phyloP scores from a whole-genome alignment of 2,113 vertebrate species.

The Zosterops japonicus region DNA sequence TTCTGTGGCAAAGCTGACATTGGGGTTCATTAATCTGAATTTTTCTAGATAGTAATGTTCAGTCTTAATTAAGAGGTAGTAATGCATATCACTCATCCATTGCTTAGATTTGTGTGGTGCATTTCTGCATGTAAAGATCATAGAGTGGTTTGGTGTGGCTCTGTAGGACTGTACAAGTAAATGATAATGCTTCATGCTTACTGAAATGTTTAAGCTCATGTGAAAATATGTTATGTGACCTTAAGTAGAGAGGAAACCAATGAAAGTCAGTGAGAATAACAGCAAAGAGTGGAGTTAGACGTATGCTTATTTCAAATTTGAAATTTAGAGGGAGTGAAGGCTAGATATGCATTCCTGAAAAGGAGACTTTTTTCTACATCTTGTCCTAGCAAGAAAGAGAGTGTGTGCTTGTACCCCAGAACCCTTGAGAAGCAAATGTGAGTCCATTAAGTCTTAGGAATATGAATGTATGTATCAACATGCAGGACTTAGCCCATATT shows the following conservation, averaged over 20 bases:
- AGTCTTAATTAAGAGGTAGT: not conserved
- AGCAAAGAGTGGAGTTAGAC: not conserved
- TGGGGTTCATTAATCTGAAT: not conserved
- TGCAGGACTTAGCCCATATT: not conserved
- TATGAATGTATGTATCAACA: not conserved
- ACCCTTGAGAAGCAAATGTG: not conserved
- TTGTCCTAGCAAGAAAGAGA: not conserved
- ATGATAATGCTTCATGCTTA: not conserved
- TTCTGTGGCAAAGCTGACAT: not conserved
- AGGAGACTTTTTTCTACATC: not conserved
- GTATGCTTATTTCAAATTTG: not conserved
- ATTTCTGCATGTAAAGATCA: not conserved
- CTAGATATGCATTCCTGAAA: not conserved
- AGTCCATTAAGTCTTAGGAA: not conserved
- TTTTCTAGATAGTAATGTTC: not conserved
- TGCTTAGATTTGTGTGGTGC: not conserved
- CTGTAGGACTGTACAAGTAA: not conserved
- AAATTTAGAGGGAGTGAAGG: not conserved
- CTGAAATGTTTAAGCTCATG: not conserved
- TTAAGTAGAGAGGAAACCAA: not conserved
- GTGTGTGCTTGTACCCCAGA: not conserved
- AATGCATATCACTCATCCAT: not conserved
- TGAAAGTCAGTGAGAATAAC: not conserved
- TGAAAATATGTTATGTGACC: not conserved
- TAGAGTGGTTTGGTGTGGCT: not conserved